Evolutionary conservation across 2,113 vertebrate genomes (phyloP).

Genomic region (Burhinus bistriatus): DNA sequence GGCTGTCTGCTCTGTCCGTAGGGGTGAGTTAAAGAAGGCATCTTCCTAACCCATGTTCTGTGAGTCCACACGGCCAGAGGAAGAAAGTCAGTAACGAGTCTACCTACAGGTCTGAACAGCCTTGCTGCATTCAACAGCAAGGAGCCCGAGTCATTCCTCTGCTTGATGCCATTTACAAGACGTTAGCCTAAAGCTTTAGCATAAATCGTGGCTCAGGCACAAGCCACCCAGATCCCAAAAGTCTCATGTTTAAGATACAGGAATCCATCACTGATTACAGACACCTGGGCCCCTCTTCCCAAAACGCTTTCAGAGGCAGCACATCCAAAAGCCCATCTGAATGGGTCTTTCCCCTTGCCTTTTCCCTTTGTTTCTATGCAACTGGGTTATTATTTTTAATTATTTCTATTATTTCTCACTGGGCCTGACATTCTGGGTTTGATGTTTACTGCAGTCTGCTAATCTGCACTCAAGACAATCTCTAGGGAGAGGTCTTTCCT

Average conservation of each 20-base stretch:
- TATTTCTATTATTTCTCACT: background rate
- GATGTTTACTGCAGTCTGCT: background rate
- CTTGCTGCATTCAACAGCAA: background rate
- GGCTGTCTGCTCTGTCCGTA: background rate
- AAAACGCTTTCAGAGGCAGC: background rate
- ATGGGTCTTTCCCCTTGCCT: background rate
- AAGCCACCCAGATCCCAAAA: background rate
- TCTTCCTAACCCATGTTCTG: background rate
- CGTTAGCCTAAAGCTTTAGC: background rate
- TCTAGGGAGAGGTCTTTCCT: background rate
- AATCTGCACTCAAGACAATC: background rate
- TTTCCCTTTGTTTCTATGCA: background rate
- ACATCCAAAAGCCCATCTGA: background rate
- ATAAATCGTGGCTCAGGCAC: accelerated
- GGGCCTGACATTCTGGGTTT: background rate
- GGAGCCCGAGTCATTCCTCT: background rate
- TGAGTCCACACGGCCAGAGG: background rate
- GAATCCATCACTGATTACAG: background rate
- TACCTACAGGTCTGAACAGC: background rate
- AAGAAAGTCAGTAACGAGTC: background rate
- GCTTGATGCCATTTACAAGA: background rate
- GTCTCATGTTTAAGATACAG: background rate
- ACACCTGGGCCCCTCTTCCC: background rate
- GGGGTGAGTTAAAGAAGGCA: background rate
- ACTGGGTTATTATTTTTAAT: background rate